phyloP scores from a whole-genome alignment of 1,140 invertebrate species.

The Cepaea nemoralis region DNA sequence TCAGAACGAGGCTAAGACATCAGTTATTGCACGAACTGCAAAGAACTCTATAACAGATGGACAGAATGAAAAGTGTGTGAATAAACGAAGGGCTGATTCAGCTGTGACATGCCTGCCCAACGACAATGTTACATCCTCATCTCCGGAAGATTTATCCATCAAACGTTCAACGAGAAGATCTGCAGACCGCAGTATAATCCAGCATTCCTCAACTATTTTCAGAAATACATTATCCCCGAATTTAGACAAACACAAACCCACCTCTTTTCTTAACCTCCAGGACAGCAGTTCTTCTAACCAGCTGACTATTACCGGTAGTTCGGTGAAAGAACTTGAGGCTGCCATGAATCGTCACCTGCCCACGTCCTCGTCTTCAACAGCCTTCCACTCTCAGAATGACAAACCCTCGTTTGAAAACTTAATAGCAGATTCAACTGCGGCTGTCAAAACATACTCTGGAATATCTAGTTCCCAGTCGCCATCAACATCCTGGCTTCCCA shows the following conservation, averaged over 20 bases:
- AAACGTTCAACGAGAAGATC: constrained; percentile 26
- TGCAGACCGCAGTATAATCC: constrained; percentile 15
- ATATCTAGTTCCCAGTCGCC: not conserved
- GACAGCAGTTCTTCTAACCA: not conserved
- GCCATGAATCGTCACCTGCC: constrained; percentile 96
- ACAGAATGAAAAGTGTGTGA: not conserved
- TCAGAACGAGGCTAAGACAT: not conserved
- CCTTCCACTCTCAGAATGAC: not conserved
- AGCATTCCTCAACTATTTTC: constrained; percentile 18
- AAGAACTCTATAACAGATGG: not conserved
- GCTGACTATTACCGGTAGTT: constrained; percentile 68
- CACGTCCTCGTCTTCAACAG: not conserved
- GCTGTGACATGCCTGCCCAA: not conserved
- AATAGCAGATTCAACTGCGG: not conserved
- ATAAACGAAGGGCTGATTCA: too few relatives aligned
- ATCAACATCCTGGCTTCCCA: constrained; percentile 81
- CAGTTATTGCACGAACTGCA: not conserved
- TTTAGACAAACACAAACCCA: constrained; percentile 14
- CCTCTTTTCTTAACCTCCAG: not conserved
- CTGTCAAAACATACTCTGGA: not conserved
- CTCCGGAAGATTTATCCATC: constrained; percentile 54
- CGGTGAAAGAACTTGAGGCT: constrained; percentile 92
- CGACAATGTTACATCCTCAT: constrained; percentile 22
- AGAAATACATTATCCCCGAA: constrained; percentile 19
- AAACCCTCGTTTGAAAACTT: not conserved